These are phyloP conservation scores for Verasper variegatus DNA, from an alignment of 2,113 vertebrate genomes.

Conservation along the genomic window DNA sequence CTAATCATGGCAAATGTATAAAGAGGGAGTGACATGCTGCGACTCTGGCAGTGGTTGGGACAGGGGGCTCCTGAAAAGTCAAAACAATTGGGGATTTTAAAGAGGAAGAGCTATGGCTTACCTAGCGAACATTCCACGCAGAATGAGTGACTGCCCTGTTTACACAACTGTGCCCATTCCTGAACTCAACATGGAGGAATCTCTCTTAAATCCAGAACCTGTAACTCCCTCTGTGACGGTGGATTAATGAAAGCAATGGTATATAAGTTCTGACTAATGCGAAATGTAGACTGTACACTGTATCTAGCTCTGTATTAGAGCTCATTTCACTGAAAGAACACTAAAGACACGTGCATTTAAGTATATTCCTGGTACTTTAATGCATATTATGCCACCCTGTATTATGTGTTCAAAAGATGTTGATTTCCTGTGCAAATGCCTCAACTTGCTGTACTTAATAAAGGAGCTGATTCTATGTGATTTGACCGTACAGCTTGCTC, in stretches of 20 bases:
- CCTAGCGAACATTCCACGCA: slow-evolving; percentile 77
- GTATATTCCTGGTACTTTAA: slow-evolving; percentile 88
- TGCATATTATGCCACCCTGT: slow-evolving; percentile 85
- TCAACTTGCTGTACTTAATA: slow-evolving; percentile 90
- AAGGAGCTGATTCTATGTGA: slow-evolving; percentile 89
- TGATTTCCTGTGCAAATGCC: slow-evolving; percentile 86
- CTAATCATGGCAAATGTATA: slow-evolving; percentile 15
- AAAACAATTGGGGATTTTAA: background rate
- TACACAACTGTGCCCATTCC: slow-evolving; percentile 76
- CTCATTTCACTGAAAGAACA: slow-evolving; percentile 84
- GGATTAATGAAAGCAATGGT: slow-evolving; percentile 82
- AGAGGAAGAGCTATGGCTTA: slow-evolving; percentile 55
- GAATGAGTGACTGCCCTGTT: slow-evolving; percentile 79
- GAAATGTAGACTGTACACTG: slow-evolving; percentile 86
- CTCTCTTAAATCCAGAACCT: slow-evolving; percentile 62
- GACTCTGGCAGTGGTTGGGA: slow-evolving; percentile 32
- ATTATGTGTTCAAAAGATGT: slow-evolving; percentile 84
- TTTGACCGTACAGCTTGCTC: slow-evolving; percentile 45
- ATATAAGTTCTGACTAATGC: slow-evolving; percentile 74
- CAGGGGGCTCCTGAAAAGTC: slow-evolving; percentile 40
- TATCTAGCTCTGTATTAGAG: slow-evolving; percentile 80
- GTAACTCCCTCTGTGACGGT: slow-evolving; percentile 47
- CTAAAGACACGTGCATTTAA: slow-evolving; percentile 83
- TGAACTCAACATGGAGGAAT: slow-evolving; percentile 60
- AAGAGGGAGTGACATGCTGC: slow-evolving; percentile 38